Evolutionary conservation across 2,888 invertebrate genomes (phyloP), one percentile per base, ranked within the genome.

Genomic region (Acleris laterana): DNA sequence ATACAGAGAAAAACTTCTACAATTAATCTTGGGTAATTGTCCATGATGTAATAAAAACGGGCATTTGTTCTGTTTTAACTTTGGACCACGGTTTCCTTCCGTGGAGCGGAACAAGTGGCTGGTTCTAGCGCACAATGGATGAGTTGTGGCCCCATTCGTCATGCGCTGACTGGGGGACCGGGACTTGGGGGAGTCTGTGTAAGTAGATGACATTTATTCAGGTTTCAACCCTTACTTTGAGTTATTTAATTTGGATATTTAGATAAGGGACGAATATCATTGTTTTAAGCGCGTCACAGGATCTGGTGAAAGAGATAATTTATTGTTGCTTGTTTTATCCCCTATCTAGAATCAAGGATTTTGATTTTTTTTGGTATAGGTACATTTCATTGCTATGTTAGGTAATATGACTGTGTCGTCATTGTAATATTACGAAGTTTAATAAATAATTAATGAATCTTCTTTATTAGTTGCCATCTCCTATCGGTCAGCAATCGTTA

Each of bases 41-140:
- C n/a, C 32, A 19, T 3, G 6, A 13, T 38, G 13, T 48, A 28
- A 32, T 53, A 62, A 48, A 62, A 52, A 11, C 20, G 46, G 64
- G 38, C 55, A 55, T 64, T 60, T 64, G 55, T 55, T 64, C n/a
- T 49, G 53, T 60, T 64, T 66, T 69, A 61, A 68, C 62, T 67
- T 69, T 58, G 49, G 69, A 68, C 64, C 73, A 78, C 81, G 81
- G 79, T 76, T 71, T 62, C 64, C 66, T 74, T 77, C 75, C 71
- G 72, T 72, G 75, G 77, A 77, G 78, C 78, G 80, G 79, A 82
- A 84, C 88, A 89, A 90, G 88, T 89, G 90, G 79, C 80, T 75
- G 77, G 73, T 74, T 74, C 70, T 68, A 65, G 69, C 56, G 71
- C 75, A 79, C 82, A 79, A 80, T 83, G 77, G 77, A 46, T 22